Evolutionary conservation across 2,888 invertebrate species (phyloP), one percentile per base, ranked within the genome.

Genomic region (Pristionchus maxplancki): DNA sequence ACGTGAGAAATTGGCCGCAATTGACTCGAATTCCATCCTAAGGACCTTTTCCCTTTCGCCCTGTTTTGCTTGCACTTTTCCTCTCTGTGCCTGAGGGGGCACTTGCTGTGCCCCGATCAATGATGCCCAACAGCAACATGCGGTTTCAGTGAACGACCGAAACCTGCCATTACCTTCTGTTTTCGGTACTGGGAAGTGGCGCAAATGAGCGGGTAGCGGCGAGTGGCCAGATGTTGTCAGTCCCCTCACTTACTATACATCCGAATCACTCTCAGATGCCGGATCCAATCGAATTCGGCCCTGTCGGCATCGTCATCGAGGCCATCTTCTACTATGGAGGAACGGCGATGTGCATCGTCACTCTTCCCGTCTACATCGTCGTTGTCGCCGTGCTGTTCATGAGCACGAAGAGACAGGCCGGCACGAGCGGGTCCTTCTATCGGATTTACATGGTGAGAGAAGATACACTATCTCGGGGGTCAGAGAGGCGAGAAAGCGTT

Each of bases 1-100:
- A 37, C 71, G 37, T 71, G 71, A 37, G 37, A 71, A 71, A 71
- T 34, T 71, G 71, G 71, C 71, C 34, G 71, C 71, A 71, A 71
- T 71, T 37, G 37, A 37, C 71, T 34, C 64, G 34, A 1, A 11
- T n/a, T n/a, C n/a, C n/a, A 31, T 31, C 11, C 64, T 67, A 67
- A 67, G 64, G 64, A 34, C 64, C 15, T 34, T 34, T 24, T 20
- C n/a, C n/a, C 64, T 13, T 34, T 64, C 64, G 28, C 28, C 28
- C n/a, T 34, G 31, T 64, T 64, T 64, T 34, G 64, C 15, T 31
- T 34, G 64, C 64, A 28, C 64, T 64, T 64, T 64, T 31, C 5
- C 17, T 64, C n/a, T n/a, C 31, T 31, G 11, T 24, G 71, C 71
- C 71, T 28, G 31, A 34, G 58, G 64, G 64, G 64, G 4, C 13